A percentile compares a stretch with the other conserved stretches of the same genome.
phyloP scores from a whole-genome alignment of 1,140 invertebrate species.

The Polyergus mexicanus region DNA sequence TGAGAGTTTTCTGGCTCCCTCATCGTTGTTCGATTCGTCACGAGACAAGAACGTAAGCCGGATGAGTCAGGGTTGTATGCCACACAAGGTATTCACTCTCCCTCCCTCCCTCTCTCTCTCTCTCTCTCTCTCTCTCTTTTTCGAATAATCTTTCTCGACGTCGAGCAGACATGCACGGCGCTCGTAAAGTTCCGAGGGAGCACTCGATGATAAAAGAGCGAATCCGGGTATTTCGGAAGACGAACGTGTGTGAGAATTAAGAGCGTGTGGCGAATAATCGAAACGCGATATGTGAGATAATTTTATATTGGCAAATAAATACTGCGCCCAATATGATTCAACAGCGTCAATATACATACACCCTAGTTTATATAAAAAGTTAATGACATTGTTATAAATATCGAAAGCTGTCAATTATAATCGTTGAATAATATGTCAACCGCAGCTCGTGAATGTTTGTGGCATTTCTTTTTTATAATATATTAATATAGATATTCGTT shows the following conservation, averaged over 20 bases:
- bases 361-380: not conserved
- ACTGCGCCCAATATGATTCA: no score
- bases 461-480: slow-evolving; percentile 7
- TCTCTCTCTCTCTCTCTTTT: slow-evolving; percentile 39
- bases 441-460: not conserved
- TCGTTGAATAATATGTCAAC: not conserved
- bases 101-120: not conserved
- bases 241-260: slow-evolving; percentile 58
- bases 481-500: not conserved
- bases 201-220: slow-evolving; percentile 50
- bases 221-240: slow-evolving; percentile 42
- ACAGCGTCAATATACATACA: not conserved
- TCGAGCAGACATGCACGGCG: slow-evolving; percentile 66
- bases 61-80: slow-evolving; percentile 64
- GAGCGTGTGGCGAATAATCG: not conserved
- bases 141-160: slow-evolving; percentile 66
- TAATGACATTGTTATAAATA: not conserved
- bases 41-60: slow-evolving; percentile 71
- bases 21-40: slow-evolving; percentile 69
- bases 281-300: slow-evolving; percentile 21
- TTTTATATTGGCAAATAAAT: not conserved
- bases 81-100: slow-evolving; percentile 63
- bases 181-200: slow-evolving; percentile 61
- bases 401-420: not conserved
- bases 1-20: slow-evolving; percentile 22